Conservation (phyloP, 2,113 vertebrate genomes). For the Hippocampus abdominalis region DNA sequence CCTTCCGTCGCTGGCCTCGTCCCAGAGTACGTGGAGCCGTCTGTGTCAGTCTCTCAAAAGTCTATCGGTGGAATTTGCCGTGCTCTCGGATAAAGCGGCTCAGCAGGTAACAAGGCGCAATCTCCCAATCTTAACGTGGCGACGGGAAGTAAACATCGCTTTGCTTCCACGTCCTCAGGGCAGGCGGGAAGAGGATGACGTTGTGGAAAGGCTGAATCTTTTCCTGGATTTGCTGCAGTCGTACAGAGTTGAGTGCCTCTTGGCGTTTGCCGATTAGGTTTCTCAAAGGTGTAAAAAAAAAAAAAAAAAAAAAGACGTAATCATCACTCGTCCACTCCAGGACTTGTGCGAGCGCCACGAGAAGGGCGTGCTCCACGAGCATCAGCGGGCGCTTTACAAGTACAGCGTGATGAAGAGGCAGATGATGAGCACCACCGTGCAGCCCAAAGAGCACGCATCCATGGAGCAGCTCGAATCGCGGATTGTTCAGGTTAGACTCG, state of each 20-base stretch:
- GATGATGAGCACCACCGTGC: slow-evolving; percentile 83
- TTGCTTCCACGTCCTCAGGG: slow-evolving; percentile 74
- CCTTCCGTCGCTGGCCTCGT: slow-evolving; percentile 81
- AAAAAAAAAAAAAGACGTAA: background rate
- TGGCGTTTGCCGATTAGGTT: background rate
- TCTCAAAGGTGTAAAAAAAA: background rate
- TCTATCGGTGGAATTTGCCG: slow-evolving; percentile 87
- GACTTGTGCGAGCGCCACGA: slow-evolving; percentile 95
- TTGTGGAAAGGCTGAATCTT: slow-evolving; percentile 94
- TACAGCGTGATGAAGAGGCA: slow-evolving; percentile 93
- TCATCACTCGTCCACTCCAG: slow-evolving; percentile 53
- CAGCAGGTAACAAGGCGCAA: slow-evolving; percentile 79
- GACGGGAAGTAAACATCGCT: slow-evolving; percentile 12
- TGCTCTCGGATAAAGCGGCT: slow-evolving; percentile 89
- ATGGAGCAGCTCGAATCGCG: slow-evolving; percentile 93
- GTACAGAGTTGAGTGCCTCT: slow-evolving; percentile 81
- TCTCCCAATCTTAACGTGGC: slow-evolving; percentile 10
- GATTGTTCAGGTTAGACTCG: slow-evolving; percentile 82
- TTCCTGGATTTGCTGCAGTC: slow-evolving; percentile 96
- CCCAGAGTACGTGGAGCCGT: slow-evolving; percentile 82
- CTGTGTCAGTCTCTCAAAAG: slow-evolving; percentile 88
- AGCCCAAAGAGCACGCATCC: slow-evolving; percentile 82
- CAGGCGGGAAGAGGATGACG: slow-evolving; percentile 90
- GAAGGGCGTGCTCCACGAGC: slow-evolving; percentile 90
- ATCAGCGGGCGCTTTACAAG: slow-evolving; percentile 92